A percentile compares a stretch with the other conserved stretches of the same genome.
Conservation (phyloP, 2,888 invertebrate genomes). For the Allophyes oxyacanthae region DNA sequence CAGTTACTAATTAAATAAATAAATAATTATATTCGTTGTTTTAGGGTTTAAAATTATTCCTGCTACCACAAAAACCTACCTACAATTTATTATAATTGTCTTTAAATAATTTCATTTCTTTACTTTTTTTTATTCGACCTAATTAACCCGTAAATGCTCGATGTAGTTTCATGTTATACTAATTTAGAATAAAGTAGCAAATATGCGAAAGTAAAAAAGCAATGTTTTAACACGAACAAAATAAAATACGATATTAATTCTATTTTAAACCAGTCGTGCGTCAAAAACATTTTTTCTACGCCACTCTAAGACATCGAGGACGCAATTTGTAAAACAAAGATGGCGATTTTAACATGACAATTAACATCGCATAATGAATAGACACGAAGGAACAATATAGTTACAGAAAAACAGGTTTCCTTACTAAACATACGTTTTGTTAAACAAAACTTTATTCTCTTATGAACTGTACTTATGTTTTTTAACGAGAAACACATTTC, state of each 20-base stretch:
- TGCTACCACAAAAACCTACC: too few relatives aligned
- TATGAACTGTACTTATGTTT: conserved; percentile 33
- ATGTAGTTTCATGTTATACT: too few relatives aligned
- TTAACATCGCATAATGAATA: conserved; percentile 78
- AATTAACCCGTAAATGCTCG: too few relatives aligned
- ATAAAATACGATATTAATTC: conserved; percentile 22
- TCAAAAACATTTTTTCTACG: conserved; percentile 53
- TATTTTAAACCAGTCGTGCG: conserved; percentile 42
- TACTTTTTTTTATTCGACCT: too few relatives aligned
- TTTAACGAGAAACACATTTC: conserved; percentile 39
- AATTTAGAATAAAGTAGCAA: too few relatives aligned
- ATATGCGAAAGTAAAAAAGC: background rate
- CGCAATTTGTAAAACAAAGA: conserved; percentile 84
- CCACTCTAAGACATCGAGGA: conserved; percentile 70
- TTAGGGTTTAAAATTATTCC: too few relatives aligned
- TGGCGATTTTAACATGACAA: conserved; percentile 84
- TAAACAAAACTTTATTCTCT: conserved; percentile 64
- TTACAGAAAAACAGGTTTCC: conserved; percentile 84
- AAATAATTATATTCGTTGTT: too few relatives aligned
- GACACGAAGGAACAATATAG: conserved; percentile 79
- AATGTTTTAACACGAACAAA: background rate
- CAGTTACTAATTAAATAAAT: too few relatives aligned
- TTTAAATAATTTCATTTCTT: too few relatives aligned
- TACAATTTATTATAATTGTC: too few relatives aligned
- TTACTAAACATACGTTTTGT: conserved; percentile 70